Conservation (phyloP, 1,140 invertebrate genomes). For the Papilio xuthus region DNA sequence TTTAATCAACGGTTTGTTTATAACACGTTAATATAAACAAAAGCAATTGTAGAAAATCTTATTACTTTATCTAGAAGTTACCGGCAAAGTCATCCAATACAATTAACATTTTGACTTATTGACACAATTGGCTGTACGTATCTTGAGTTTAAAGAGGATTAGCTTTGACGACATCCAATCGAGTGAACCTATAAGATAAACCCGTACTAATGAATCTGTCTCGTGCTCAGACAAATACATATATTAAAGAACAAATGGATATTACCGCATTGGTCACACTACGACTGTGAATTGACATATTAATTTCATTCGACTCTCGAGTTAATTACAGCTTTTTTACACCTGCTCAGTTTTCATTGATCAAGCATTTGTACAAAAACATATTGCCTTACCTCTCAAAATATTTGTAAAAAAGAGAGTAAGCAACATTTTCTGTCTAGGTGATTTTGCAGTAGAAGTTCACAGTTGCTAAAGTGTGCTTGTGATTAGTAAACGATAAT, state of each 20-base stretch:
- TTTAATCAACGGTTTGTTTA: no score
- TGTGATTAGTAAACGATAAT: no score
- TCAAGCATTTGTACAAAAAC: neutral
- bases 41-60: no score
- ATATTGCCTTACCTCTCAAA: no score
- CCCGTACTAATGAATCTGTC: slow-evolving; percentile 3
- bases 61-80: neutral
- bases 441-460: no score
- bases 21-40: no score
- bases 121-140: neutral
- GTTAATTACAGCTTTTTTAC: neutral
- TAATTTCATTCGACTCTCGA: neutral
- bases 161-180: neutral
- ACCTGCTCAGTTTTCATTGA: neutral
- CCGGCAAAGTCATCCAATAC: neutral
- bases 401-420: no score
- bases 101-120: slow-evolving; percentile 16
- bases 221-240: neutral
- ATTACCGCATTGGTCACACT: neutral
- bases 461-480: no score
- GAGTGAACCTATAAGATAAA: neutral
- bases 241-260: neutral
- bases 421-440: no score
- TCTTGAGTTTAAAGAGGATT: neutral
- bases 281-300: neutral